Conservation (phyloP, 1,140 invertebrate genomes). For the Streblospio benedicti region DNA sequence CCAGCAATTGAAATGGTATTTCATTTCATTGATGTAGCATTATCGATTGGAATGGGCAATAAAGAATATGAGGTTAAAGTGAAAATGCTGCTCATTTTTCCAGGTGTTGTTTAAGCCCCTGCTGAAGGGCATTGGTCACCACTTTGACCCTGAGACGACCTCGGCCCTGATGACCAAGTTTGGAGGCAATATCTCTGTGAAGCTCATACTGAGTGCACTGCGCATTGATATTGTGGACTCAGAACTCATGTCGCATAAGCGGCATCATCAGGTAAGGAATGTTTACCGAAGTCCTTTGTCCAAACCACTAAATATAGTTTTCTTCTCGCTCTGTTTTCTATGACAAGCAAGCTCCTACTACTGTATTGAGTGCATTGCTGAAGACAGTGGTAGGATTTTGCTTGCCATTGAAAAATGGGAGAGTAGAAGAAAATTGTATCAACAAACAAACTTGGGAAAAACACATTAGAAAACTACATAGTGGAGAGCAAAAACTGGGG, state of each 20-base stretch:
- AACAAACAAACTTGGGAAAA: no score
- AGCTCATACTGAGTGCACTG: constrained; percentile 74
- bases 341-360: no score
- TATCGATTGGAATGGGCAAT: not conserved
- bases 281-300: not conserved
- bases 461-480: no score
- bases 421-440: no score
- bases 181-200: constrained; percentile 81
- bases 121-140: constrained; percentile 40
- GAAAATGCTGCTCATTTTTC: constrained; percentile 28
- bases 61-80: no score
- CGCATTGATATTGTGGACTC: constrained; percentile 85
- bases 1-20: not conserved
- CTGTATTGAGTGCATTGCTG: no score
- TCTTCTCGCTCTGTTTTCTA: no score
- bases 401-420: no score
- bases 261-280: not conserved
- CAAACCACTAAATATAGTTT: no score
- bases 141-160: constrained; percentile 40
- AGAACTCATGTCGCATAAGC: constrained; percentile 13
- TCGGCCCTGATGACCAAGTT: constrained; percentile 59
- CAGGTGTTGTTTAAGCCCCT: constrained; percentile 42
- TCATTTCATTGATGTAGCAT: not conserved
- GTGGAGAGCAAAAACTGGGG: no score
- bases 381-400: no score